Evolutionary conservation across 2,888 invertebrate species (phyloP).

Genomic region (Omphaloscelis lunosa): DNA sequence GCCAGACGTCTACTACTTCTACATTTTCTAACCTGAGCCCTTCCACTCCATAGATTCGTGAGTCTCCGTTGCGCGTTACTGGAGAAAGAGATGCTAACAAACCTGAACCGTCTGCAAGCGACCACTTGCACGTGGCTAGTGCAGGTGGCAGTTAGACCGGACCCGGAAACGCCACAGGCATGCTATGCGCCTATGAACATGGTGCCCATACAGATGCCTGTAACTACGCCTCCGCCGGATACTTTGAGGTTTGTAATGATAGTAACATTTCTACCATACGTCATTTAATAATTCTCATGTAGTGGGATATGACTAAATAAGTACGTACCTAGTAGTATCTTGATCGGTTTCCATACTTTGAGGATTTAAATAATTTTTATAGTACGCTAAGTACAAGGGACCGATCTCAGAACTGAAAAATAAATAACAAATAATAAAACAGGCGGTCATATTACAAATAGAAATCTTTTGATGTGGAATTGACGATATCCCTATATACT

Average conservation of each 20-base stretch:
- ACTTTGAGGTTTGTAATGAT: constrained; percentile 90
- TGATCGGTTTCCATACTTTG: background rate
- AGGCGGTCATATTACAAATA: background rate
- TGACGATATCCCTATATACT: background rate
- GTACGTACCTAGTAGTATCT: background rate
- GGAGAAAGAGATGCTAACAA: constrained; percentile 93
- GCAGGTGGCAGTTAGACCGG: constrained; percentile 93
- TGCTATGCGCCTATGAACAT: constrained; percentile 92
- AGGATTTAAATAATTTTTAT: background rate
- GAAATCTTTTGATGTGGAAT: background rate
- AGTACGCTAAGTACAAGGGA: background rate
- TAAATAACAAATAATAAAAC: background rate
- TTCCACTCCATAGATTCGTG: constrained; percentile 89
- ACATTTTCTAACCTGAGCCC: background rate
- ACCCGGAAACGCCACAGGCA: constrained; percentile 75
- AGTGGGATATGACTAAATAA: background rate
- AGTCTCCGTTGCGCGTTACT: constrained; percentile 94
- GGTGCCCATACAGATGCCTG: constrained; percentile 91
- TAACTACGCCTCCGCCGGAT: constrained; percentile 92
- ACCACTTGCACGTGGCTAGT: constrained; percentile 96
- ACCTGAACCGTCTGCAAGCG: constrained; percentile 94
- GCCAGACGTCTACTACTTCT: background rate
- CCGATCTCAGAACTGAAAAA: background rate
- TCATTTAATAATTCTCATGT: background rate
- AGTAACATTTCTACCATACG: background rate